These are phyloP conservation scores for Eremophila alpestris DNA, from an alignment of 2,797 vertebrate species.

Conservation along the genomic window DNA sequence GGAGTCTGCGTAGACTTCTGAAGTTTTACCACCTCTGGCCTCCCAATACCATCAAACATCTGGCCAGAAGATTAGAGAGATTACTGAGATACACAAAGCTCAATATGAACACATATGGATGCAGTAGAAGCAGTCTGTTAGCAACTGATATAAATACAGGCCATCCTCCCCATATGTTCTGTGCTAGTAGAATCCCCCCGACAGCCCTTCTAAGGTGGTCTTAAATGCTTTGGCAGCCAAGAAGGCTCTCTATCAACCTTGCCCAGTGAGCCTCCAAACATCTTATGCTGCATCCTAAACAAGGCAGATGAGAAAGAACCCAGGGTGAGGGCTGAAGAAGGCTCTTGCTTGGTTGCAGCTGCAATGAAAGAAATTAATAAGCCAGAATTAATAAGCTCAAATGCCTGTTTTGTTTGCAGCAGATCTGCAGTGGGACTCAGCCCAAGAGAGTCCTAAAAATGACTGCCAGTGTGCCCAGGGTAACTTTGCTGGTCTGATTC, in stretches of 20 bases:
- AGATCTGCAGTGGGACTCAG: neutral
- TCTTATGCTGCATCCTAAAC: neutral
- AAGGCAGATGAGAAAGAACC: neutral
- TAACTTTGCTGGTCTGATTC: neutral
- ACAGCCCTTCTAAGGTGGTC: neutral
- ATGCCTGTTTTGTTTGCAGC: conserved; percentile 20
- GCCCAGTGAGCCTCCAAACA: neutral
- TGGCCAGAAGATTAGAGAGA: neutral
- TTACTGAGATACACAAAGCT: neutral
- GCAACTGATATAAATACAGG: neutral
- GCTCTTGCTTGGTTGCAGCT: neutral
- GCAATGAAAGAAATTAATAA: neutral
- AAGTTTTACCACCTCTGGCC: neutral
- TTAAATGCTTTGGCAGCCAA: neutral
- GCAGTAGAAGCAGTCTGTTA: neutral
- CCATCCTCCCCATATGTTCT: neutral
- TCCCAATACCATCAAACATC: neutral
- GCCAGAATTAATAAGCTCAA: conserved; percentile 13
- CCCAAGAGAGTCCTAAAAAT: neutral
- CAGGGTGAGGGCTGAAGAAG: neutral
- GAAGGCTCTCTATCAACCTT: neutral
- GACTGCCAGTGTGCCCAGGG: neutral
- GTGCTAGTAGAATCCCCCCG: neutral
- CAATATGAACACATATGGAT: neutral
- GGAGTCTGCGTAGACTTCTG: neutral